Evolutionary conservation across 2,888 invertebrate species (phyloP), one percentile per base, ranked within the genome.

Genomic region (Agrotis segetum): DNA sequence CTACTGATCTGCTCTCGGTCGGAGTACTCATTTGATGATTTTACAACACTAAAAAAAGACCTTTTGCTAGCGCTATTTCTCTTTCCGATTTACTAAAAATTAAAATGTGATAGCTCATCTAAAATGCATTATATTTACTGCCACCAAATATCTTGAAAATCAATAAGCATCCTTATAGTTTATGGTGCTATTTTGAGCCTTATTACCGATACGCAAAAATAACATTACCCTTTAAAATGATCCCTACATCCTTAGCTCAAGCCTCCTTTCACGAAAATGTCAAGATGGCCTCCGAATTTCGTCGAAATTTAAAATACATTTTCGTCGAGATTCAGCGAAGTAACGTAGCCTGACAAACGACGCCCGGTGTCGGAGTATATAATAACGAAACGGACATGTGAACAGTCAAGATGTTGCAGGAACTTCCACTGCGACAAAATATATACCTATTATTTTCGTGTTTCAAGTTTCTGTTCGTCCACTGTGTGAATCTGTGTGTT

Each of bases 291-390:
- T 17, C 19, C 29, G 2, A 61, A 49, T 46, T 52, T 46, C 24
- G 7, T 13, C n/a, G n/a, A 70, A 67, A 65, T 71, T 79, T 63
- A 53, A 72, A 71, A 82, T 72, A 72, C 44, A 44, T 52, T 40
- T 34, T 40, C 34, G 50, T 52, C 46, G 40, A 75, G 74, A 67
- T 76, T 76, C 47, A 49, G 60, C 34, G 63, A 55, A 69, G 67
- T 56, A 68, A 34, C 19, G 55, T 61, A 55, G 19, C 56, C 24
- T 76, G 84, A 84, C 84, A 85, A 85, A 85, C 61, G 72, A 84
- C 61, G 9, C 50, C 67, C 79, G 70, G 67, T 67, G 46, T 66
- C 53, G 55, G 63, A 44, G 61, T 72, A 67, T 70, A 82, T 82
- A 74, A 82, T 70, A 71, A 67, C 29, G 68, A n/a, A 46, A 70